phyloP scores from a whole-genome alignment of 2,888 invertebrate genomes.

The Phania funesta region DNA sequence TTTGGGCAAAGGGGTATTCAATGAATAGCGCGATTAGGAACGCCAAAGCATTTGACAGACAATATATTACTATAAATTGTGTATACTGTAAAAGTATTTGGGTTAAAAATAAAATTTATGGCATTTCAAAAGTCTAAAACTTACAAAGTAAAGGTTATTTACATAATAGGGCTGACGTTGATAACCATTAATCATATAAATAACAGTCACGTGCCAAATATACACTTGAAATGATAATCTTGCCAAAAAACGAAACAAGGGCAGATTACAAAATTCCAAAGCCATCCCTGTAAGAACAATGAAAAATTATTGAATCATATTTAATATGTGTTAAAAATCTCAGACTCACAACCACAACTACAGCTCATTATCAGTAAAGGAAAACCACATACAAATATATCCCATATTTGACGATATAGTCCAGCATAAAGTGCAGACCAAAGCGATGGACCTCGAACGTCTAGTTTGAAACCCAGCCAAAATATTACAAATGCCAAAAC shows the following conservation, averaged over 20 bases:
- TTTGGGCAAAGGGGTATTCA: conserved; percentile 72
- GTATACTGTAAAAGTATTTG: conserved; percentile 64
- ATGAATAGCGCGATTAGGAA: conserved; percentile 72
- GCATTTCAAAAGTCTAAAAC: conserved; percentile 21
- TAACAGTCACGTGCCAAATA: conserved; percentile 74
- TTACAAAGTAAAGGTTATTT: conserved; percentile 72
- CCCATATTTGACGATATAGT: conserved; percentile 79
- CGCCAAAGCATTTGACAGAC: conserved; percentile 71
- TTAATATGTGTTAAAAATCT: background rate
- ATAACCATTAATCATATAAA: conserved; percentile 70
- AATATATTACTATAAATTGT: conserved; percentile 68
- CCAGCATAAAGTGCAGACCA: conserved; percentile 80
- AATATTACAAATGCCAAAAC: conserved; percentile 69
- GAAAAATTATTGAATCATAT: background rate
- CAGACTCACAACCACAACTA: conserved; percentile 77
- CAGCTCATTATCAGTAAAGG: conserved; percentile 74
- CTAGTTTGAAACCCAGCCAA: conserved; percentile 74
- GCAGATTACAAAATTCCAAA: conserved; percentile 64
- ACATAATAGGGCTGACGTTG: conserved; percentile 73
- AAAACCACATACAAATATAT: conserved; percentile 74
- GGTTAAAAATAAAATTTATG: background rate
- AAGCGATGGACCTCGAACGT: conserved; percentile 76
- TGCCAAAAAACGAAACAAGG: conserved; percentile 73
- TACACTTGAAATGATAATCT: conserved; percentile 76
- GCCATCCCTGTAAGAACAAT: conserved; percentile 58